Base-by-base conservation (phyloP, 2,113 vertebrate genomes). In the Cricetomys ansorgei region DNA sequence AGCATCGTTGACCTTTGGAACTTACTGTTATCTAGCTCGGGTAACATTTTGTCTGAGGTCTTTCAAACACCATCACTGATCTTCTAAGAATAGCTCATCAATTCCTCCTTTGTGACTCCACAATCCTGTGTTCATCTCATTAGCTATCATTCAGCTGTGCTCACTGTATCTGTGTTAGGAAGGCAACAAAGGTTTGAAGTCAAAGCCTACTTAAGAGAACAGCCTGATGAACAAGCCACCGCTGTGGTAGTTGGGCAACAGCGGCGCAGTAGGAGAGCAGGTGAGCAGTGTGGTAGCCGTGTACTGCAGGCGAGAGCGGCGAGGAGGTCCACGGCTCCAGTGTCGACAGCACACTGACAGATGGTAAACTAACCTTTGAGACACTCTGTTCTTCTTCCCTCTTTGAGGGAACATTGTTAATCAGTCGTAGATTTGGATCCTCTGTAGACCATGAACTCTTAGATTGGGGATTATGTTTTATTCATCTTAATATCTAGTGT, bases 51-150 rank as follows among this genome's bases (percentile, higher is more conserved):
- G n/a, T 43, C 59, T 91, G 55, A 89, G 86, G 73, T 6, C 40
- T 95, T 94, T 88, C 93, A 75, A 62, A 73, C 6, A 15, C 37
- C 55, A n/a, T n/a, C n/a, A 27, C 50, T 83, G 43, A 79, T 86
- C 10, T 69, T 59, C 83, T 92, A 91, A 77, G 31, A 70, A 87
- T 59, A 94, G 88, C 79, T n/a, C 88, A 53, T 27, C 7, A 31
- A 1, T 73, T 27, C 48, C 23, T 83, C 48, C 53, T 92, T 81
- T 84, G 79, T 90, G 88, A 84, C 76, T 93, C 37, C 16, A 29
- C 45, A 65, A 65, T 69, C 85, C 23, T 88, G 53, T 73, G 6
- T 85, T 94, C 34, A 25, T 53, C 57, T 64, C 79, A 17, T 83
- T 76, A 92, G 43, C 48, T 37, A 59, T 72, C 31, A 31, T 70